Conservation (phyloP, 2,888 invertebrate species). For the Leptopterna dolabrata region DNA sequence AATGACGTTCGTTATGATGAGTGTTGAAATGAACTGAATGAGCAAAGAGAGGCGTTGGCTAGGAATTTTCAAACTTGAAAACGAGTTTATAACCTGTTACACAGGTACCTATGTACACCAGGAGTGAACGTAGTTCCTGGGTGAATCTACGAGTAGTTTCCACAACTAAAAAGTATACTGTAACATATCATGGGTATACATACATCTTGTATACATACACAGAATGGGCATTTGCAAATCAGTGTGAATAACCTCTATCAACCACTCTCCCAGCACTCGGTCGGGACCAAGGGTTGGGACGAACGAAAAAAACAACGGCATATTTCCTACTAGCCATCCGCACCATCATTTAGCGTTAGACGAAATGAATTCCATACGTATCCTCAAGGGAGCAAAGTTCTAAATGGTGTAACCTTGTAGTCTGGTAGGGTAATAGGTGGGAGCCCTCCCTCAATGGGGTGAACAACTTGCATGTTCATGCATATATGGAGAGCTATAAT, state of each 20-base stretch:
- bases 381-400: conserved; percentile 29
- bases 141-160: no score
- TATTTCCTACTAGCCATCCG: background rate
- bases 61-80: no score
- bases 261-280: no score
- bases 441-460: background rate
- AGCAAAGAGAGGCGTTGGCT: no score
- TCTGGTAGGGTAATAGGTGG: background rate
- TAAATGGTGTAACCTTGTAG: conserved; percentile 51
- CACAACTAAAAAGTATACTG: no score
- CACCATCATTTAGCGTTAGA: conserved; percentile 4
- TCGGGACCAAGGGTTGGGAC: background rate
- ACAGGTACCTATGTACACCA: no score
- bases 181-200: no score
- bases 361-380: conserved; percentile 28
- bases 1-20: no score
- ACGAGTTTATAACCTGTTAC: no score
- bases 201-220: no score
- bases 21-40: no score
- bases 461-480: conserved; percentile 26
- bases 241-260: background rate
- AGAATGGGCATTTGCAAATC: background rate
- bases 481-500: conserved; percentile 50
- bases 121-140: no score
- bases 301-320: background rate